Evolutionary conservation across 2,888 invertebrate species (phyloP).

Genomic region (Chromoteleia sp.): DNA sequence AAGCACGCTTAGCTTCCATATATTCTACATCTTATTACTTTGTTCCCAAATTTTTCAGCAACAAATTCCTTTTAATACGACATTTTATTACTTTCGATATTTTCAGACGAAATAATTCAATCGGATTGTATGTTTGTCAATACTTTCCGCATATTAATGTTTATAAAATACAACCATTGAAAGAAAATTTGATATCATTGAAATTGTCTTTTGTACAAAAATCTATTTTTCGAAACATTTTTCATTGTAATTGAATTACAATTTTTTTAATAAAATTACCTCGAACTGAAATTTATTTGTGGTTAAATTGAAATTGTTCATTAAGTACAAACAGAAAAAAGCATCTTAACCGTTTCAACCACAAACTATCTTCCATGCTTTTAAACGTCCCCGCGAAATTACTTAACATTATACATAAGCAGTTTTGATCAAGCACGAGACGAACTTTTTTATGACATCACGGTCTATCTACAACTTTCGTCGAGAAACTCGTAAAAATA

Average conservation of each 20-base stretch:
- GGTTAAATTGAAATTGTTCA: not conserved
- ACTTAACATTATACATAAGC: slow-evolving; percentile 43
- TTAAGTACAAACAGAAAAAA: not conserved
- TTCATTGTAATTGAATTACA: too few relatives aligned
- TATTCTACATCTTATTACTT: slow-evolving; percentile 33
- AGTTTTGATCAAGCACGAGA: slow-evolving; percentile 37
- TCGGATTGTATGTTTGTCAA: not conserved
- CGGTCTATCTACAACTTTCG: slow-evolving; percentile 28
- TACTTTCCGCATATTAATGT: too few relatives aligned
- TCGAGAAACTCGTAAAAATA: slow-evolving; percentile 42
- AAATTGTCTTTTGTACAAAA: too few relatives aligned
- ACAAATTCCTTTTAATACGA: slow-evolving; percentile 25
- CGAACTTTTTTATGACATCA: slow-evolving; percentile 45
- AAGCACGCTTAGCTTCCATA: slow-evolving; percentile 32
- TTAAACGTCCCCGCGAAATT: slow-evolving; percentile 24
- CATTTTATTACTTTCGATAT: not conserved
- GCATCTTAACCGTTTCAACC: not conserved
- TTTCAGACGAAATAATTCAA: not conserved
- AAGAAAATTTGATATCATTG: too few relatives aligned
- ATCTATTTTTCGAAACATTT: not conserved
- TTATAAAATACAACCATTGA: too few relatives aligned
- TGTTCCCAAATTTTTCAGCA: slow-evolving; percentile 18
- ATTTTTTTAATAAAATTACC: not conserved
- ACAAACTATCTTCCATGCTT: slow-evolving; percentile 13
- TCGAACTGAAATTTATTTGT: not conserved